These are phyloP conservation scores for Callosobruchus maculatus DNA, from an alignment of 2,888 invertebrate species.

Conservation along the genomic window DNA sequence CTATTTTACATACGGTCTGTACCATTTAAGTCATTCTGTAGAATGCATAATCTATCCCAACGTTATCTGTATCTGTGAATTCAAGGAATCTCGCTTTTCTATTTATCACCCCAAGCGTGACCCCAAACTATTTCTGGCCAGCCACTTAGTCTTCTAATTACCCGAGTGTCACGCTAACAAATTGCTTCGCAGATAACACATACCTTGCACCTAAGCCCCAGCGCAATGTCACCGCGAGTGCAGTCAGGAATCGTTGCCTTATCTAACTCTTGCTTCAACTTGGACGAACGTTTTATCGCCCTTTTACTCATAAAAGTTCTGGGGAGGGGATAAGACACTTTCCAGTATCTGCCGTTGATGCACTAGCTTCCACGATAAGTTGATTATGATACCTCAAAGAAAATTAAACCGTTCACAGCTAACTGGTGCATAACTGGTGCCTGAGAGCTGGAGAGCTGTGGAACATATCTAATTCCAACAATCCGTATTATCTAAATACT, in stretches of 20 bases:
- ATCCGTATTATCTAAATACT: no score
- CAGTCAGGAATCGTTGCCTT: background rate
- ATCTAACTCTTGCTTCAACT: background rate
- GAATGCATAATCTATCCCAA: no score
- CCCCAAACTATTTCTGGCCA: background rate
- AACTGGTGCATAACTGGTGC: no score
- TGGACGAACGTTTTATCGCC: background rate
- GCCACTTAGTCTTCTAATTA: background rate
- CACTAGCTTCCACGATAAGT: no score
- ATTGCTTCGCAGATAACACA: background rate
- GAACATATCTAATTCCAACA: no score
- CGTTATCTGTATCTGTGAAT: no score
- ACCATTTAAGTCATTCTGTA: no score
- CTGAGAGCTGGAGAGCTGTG: no score
- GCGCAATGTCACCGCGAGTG: background rate
- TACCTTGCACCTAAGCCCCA: background rate
- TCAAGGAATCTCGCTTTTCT: background rate
- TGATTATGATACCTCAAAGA: no score
- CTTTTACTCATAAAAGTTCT: background rate
- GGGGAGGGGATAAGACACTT: background rate
- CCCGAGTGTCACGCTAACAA: background rate
- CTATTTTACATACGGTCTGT: no score
- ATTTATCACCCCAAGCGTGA: background rate
- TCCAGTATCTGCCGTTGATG: no score
- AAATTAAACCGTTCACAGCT: no score